Base-by-base conservation (phyloP, 2,113 vertebrate species). In the Nycticorax nycticorax region DNA sequence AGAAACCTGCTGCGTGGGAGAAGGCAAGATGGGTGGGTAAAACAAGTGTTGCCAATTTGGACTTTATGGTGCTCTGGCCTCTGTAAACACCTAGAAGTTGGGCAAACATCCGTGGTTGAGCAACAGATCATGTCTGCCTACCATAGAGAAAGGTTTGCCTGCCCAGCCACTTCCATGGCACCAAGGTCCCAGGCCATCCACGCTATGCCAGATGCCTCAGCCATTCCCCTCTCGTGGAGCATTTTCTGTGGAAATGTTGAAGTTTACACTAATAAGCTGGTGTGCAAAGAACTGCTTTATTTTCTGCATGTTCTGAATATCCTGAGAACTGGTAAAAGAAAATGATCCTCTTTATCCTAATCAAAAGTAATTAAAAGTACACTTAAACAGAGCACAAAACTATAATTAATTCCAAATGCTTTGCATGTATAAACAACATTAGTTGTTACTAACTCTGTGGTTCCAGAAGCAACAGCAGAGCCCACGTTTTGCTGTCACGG, bases 271-370 rank as follows among this genome's bases (percentile, higher is more conserved):
- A 72, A 89, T 55, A 85, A 60, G 8, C 3, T 1, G 6, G 9
- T 33, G 12, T 64, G 60, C 90, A 75, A 87, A 71, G 47, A 67
- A 78, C 24, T 85, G 16, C 57, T 75, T 79, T 75, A 41, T 32
- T 79, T 94, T 90, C 71, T 57, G 85, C 88, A 90, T 93, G 91
- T 76, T 92, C 71, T 82, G 74, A 94, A 88, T 93, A 88, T 72
- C 66, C 74, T 72, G 69, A 47, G 37, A 93, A 89, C 30, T 91
- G 41, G 47, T 89, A 72, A 94, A 97, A 83, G 85, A 92, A 96
- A 94, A 96, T 76, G 5, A 82, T 85, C 81, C 66, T 90, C 82
- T 95, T 93, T 91, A 94, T 81, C 60, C 71, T 96, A 95, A 96
- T 96, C 73, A 96, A 89, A 91, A 87, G 80, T 64, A 91, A 93